Conservation (phyloP, 2,888 invertebrate species). For the Caenorhabditis sp. region DNA sequence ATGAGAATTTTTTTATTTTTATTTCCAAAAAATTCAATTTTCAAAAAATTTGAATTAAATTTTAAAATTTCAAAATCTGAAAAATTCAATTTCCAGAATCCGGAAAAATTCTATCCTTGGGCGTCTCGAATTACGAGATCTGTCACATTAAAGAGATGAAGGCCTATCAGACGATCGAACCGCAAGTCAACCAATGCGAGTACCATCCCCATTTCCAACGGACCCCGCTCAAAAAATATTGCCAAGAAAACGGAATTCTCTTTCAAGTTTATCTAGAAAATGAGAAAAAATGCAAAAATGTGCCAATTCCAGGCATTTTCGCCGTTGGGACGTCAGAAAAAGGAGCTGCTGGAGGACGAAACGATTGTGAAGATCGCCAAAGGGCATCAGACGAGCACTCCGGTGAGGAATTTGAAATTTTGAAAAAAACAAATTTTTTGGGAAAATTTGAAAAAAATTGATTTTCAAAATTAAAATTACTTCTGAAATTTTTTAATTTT, state of each 20-base stretch:
- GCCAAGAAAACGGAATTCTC: conserved; percentile 82
- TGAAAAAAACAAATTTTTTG: no score
- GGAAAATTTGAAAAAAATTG: no score
- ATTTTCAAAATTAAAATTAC: no score
- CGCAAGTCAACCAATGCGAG: conserved; percentile 73
- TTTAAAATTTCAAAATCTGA: background rate
- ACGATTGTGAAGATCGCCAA: conserved; percentile 86
- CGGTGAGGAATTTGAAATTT: conserved; percentile 34
- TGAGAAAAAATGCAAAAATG: background rate
- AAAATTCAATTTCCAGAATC: conserved; percentile 12
- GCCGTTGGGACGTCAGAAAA: conserved; percentile 82
- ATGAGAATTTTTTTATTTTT: no score
- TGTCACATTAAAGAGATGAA: conserved; percentile 87
- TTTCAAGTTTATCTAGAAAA: conserved; percentile 74
- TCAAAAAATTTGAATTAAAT: no score
- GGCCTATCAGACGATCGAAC: conserved; percentile 60
- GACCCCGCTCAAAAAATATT: conserved; percentile 74
- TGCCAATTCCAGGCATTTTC: conserved; percentile 83
- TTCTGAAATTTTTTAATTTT: no score
- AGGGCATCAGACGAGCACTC: conserved; percentile 84
- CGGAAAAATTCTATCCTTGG: conserved; percentile 85
- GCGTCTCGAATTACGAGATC: conserved; percentile 90
- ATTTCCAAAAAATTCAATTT: no score
- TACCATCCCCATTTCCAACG: conserved; percentile 62
- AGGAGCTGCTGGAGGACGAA: conserved; percentile 86